Percentiles rank a stretch among this genome's conserved stretches.
Conservation (phyloP, 2,113 vertebrate species). For the Salvator merianae region DNA sequence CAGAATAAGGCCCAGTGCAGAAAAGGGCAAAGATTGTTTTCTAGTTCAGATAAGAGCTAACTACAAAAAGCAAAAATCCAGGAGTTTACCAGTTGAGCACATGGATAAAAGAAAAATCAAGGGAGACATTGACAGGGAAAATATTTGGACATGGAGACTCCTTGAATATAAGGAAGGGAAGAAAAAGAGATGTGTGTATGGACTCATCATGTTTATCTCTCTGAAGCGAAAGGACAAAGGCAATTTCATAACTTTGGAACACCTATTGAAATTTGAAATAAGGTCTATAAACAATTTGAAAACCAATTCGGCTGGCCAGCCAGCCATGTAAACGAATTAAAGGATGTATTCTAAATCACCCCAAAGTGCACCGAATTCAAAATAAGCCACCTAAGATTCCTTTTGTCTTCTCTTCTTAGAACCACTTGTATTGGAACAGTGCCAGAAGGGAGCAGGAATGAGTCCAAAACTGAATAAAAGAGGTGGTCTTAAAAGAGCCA, state of each 20-base stretch:
- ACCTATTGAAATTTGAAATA: slow-evolving; percentile 38
- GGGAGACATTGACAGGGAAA: neutral
- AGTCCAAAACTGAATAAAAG: no score
- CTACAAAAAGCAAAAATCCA: neutral
- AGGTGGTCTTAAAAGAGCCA: no score
- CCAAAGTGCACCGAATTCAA: slow-evolving; percentile 61
- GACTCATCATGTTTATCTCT: slow-evolving; percentile 15
- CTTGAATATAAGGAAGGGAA: slow-evolving; percentile 32
- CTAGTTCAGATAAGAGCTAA: neutral
- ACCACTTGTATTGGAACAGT: neutral
- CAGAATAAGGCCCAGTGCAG: no score
- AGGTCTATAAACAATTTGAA: slow-evolving; percentile 53
- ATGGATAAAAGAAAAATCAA: neutral
- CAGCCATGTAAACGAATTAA: slow-evolving; percentile 73
- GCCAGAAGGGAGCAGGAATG: neutral
- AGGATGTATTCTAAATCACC: slow-evolving; percentile 67
- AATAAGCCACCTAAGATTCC: slow-evolving; percentile 25
- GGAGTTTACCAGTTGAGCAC: neutral
- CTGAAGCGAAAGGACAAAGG: slow-evolving; percentile 24
- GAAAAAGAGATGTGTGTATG: neutral
- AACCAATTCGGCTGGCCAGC: slow-evolving; percentile 47
- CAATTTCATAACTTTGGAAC: slow-evolving; percentile 48
- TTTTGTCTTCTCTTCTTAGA: neutral
- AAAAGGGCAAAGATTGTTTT: no score
- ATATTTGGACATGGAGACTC: slow-evolving; percentile 40